Base-by-base conservation (phyloP, 1,140 invertebrate species). In the Liolophura sinensis region DNA sequence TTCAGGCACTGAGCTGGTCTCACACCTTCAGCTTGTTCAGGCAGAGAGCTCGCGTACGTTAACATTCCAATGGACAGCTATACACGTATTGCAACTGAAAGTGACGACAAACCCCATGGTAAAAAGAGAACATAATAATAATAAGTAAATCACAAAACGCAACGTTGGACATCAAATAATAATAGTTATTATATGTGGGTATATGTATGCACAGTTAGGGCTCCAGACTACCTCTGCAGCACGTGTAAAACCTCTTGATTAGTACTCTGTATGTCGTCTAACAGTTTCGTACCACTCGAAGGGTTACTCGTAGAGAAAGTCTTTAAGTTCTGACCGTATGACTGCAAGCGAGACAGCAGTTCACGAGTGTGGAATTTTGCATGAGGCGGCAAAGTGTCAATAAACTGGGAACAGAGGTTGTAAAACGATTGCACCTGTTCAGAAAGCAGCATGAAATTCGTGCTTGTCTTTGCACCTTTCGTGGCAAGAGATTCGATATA, bases 321-420 rank as follows among this genome's bases (percentile, higher is more conserved):
- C 55, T 92, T 88, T 62, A 94, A 77, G 73, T 89, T 88, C 69
- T 91, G 88, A 24, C 92, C 91, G 79, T 95, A 92, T 1, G 87
- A 87, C 78, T 96, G 93, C 25, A 97, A 86, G 12, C 91, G 87
- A 0, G 90, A 90, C 5, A 96, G 88, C 62, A 96, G 85, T 79
- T 96, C 94, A 14, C 93, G 90, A 75, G 95, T 91, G 73, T 94
- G 93, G 81, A 97, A 95, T 64, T 94, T 91, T 31, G 92, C 89
- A 77, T 94, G 93, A 20, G 94, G 92, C 22, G 93, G 90, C 69
- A 94, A 67, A 31, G 78, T 74, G 60, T 83, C 80, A 46, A 84
- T 80, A 68, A 79, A 84, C 40, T 67, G 69, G 50, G 72, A 79
- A 73, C 80, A 84, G 61, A 78, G 62, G 54, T 71, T 67, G 64